A percentile compares a stretch with the other conserved stretches of the same genome.
Conservation (phyloP, 30 jellyfish, hydroid and myxozoan genomes). For the Cassiopea andromeda region DNA sequence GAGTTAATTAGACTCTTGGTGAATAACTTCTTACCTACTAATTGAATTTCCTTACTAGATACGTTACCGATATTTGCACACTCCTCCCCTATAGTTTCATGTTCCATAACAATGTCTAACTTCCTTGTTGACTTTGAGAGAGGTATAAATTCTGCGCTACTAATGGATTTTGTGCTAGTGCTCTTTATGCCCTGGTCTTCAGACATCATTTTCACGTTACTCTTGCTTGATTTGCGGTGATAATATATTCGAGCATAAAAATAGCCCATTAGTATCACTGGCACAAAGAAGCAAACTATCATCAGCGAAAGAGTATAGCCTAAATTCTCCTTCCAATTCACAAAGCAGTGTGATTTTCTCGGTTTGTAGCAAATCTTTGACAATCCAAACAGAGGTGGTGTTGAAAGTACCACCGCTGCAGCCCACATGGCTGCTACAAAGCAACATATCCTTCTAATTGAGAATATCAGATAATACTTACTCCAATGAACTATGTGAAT, state of each 20-base stretch:
- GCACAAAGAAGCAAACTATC: conserved; percentile 38
- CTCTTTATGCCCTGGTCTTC: not conserved
- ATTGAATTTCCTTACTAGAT: not conserved
- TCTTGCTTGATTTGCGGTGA: conserved; percentile 13
- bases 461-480: conserved; percentile 19
- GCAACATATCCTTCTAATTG: not conserved
- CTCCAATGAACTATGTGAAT: conserved; percentile 46
- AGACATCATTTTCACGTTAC: not conserved
- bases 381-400: conserved; percentile 30
- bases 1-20: not conserved
- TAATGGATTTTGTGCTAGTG: not conserved
- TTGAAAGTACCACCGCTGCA: conserved; percentile 7
- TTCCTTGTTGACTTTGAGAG: not conserved
- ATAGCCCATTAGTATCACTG: conserved; percentile 21
- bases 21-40: not conserved
- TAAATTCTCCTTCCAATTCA: conserved; percentile 43
- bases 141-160: not conserved
- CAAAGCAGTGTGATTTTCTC: conserved; percentile 57
- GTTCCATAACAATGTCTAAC: not conserved
- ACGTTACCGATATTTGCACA: not conserved
- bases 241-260: conserved; percentile 13
- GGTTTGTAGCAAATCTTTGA: conserved; percentile 40
- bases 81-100: not conserved
- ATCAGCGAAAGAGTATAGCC: conserved; percentile 36
- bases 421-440: conserved; percentile 12